These are phyloP conservation scores for Pachypanchax playfairii DNA, from an alignment of 2,113 vertebrate genomes.

Conservation along the genomic window DNA sequence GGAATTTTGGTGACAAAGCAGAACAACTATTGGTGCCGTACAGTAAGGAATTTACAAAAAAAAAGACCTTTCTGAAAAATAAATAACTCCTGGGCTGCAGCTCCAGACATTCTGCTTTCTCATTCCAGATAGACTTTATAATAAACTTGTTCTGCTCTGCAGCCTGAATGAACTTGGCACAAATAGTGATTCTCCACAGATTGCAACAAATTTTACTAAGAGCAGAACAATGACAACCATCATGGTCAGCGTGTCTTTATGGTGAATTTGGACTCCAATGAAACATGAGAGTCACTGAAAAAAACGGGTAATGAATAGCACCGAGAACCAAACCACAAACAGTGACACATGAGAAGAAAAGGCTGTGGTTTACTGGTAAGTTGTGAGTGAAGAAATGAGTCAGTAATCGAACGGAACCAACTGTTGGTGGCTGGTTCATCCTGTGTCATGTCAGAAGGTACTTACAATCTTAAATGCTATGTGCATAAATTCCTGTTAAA, in stretches of 20 bases:
- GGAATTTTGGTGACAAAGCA: not conserved
- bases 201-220: slow-evolving; percentile 1
- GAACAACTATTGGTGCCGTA: not conserved
- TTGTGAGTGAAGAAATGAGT: not conserved
- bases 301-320: too few relatives aligned
- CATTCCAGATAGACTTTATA: not conserved
- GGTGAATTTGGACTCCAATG: not conserved
- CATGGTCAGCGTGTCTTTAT: not conserved
- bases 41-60: not conserved
- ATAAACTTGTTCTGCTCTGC: not conserved
- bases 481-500: too few relatives aligned
- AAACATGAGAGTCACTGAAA: not conserved
- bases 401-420: not conserved
- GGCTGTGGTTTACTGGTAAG: not conserved
- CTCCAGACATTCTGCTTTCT: not conserved
- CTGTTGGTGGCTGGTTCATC: not conserved
- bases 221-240: not conserved
- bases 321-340: not conserved
- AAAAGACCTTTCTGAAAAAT: not conserved
- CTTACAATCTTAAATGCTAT: too few relatives aligned
- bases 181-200: not conserved
- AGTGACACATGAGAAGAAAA: not conserved
- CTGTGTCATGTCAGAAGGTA: not conserved
- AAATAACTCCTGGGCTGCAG: not conserved
- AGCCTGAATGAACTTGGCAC: not conserved